Conservation (phyloP, 2,888 invertebrate genomes). For the Pandemis heparana region DNA sequence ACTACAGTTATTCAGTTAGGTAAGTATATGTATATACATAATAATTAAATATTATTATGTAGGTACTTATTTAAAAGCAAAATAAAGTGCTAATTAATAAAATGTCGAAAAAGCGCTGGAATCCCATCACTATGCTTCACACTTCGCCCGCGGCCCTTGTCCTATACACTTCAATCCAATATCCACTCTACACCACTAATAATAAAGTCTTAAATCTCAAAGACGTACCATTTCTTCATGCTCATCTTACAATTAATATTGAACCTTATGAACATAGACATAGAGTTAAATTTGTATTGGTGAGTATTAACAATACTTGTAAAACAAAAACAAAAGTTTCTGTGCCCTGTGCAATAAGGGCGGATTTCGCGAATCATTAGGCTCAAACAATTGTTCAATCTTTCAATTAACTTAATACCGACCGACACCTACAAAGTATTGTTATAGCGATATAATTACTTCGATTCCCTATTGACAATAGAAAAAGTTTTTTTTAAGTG, state of each 20-base stretch:
- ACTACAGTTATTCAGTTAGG: background rate
- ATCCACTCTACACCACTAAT: background rate
- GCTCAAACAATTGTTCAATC: conserved; percentile 34
- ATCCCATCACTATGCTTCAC: conserved; percentile 36
- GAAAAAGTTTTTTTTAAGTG: background rate
- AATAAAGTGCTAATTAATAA: conserved; percentile 31
- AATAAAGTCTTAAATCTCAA: conserved; percentile 15
- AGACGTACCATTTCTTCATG: background rate
- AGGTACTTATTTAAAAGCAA: too few species aligned
- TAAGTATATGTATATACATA: too few species aligned
- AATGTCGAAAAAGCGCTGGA: background rate
- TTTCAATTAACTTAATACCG: conserved; percentile 37
- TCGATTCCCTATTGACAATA: conserved; percentile 3
- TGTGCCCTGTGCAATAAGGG: conserved; percentile 21
- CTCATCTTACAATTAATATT: background rate
- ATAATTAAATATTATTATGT: too few species aligned
- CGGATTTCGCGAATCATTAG: conserved; percentile 19
- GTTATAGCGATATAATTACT: conserved; percentile 28
- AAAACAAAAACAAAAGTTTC: conserved; percentile 32
- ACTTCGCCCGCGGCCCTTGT: conserved; percentile 27
- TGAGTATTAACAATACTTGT: conserved; percentile 14
- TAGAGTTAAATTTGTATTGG: conserved; percentile 9
- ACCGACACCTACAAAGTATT: conserved; percentile 27
- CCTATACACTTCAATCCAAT: background rate
- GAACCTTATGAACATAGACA: background rate